Conservation (phyloP, 2,888 invertebrate genomes). For the Drosophila algonquin region DNA sequence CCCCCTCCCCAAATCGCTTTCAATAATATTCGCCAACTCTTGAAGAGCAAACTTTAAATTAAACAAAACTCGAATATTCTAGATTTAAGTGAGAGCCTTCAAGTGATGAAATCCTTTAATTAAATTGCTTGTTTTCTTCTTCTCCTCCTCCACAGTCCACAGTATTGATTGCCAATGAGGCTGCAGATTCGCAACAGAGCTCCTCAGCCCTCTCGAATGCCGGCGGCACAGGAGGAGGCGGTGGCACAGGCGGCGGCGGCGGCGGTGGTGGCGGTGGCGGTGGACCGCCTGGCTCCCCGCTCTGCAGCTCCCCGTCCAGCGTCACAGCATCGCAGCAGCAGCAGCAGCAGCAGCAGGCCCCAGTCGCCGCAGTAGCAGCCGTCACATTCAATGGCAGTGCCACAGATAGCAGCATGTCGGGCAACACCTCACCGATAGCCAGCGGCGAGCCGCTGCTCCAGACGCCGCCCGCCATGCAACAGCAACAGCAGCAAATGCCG, state of each 20-base stretch:
- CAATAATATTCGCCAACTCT: slow-evolving; percentile 20
- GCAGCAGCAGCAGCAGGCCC: slow-evolving; percentile 53
- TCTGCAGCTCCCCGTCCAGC: slow-evolving; percentile 73
- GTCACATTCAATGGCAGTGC: slow-evolving; percentile 59
- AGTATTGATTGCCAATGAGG: slow-evolving; percentile 85
- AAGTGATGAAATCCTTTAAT: slow-evolving; percentile 8
- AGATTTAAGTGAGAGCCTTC: background rate
- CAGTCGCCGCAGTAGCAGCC: slow-evolving; percentile 48
- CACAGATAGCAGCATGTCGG: slow-evolving; percentile 66
- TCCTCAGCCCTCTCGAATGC: slow-evolving; percentile 65
- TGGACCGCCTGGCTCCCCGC: slow-evolving; percentile 71
- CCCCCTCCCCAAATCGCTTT: slow-evolving; percentile 23
- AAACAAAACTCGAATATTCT: background rate
- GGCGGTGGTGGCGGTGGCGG: slow-evolving; percentile 48
- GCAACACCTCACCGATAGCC: slow-evolving; percentile 73
- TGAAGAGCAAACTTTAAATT: background rate
- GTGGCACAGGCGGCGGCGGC: slow-evolving; percentile 37
- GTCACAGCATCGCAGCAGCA: slow-evolving; percentile 45
- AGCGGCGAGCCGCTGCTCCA: slow-evolving; percentile 69
- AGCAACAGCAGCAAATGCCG: slow-evolving; percentile 36
- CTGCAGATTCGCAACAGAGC: slow-evolving; percentile 82
- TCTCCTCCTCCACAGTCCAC: slow-evolving; percentile 70
- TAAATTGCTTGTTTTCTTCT: slow-evolving; percentile 33
- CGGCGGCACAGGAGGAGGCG: slow-evolving; percentile 49
- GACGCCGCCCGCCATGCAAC: slow-evolving; percentile 62